Evolutionary conservation across 1,140 invertebrate genomes (phyloP), one percentile per base, ranked within the genome.

Genomic region (Hypsibius dujardini): DNA sequence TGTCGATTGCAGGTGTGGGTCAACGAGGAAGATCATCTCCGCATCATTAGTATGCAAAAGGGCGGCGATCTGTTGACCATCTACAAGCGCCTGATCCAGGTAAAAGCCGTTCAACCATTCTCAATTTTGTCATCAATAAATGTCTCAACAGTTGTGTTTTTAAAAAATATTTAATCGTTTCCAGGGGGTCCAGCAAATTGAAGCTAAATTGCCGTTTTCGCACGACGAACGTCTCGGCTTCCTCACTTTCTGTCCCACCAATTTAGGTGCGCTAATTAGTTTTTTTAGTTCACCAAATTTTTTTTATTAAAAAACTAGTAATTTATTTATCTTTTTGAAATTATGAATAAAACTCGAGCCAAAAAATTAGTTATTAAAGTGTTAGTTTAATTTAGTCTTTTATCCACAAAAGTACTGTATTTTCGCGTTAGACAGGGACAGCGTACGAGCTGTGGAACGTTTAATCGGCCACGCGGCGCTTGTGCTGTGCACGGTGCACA

Each of bases 181-280:
- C 14, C 59, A 75, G 42, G 92, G 89, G 73, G 90, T 95, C 72
- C 92, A 92, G 74, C 88, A 90, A 74, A 92, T 96, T 76, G 90
- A 95, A 80, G 88, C 90, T 81, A 85, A 89, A 77, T 79, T 93
- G 74, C 89, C 89, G 42, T 95, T 95, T 86, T 91, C 89, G 59
- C 89, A 90, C 79, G 84, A 93, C 76, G 89, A 95, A 76, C 86
- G 92, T 75, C 86, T 96, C 71, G 95, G 95, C 70, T 97, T 92
- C 86, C 84, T 98, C 73, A 98, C 93, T 73, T 97, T 97, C 88
- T 98, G 95, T 84, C 94, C 94, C 69, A 93, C 92, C 78, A 97
- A 98, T 82, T 81, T 98, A 81, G 28, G 28, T 28, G 28, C 28
- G 28, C 28, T 28, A 28, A 28, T 28, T 28, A 28, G 28, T 28